phyloP scores from a whole-genome alignment of 2,797 vertebrate genomes.

The Hippoglossus hippoglossus region DNA sequence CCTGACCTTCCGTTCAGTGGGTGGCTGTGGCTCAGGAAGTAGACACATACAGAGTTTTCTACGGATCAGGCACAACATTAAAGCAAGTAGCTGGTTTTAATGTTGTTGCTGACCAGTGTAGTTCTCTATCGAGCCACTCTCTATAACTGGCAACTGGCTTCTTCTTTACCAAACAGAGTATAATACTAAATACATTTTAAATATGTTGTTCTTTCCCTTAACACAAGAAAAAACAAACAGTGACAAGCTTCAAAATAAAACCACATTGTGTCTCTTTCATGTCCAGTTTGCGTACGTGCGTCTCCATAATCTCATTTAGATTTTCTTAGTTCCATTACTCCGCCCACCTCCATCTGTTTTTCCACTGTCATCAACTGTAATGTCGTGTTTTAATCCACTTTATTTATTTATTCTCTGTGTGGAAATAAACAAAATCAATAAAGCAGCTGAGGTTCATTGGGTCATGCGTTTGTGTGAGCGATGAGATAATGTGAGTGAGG shows the following conservation, averaged over 20 bases:
- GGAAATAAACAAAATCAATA: slow-evolving; percentile 2
- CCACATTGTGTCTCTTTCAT: too few relatives aligned
- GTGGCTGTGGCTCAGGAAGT: too few relatives aligned
- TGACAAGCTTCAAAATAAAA: neutral
- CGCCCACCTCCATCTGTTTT: slow-evolving; percentile 7
- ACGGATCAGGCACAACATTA: too few relatives aligned
- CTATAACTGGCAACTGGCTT: too few relatives aligned
- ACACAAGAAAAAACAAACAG: neutral
- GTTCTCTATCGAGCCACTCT: too few relatives aligned
- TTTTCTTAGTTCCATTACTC: slow-evolving; percentile 5
- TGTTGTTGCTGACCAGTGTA: too few relatives aligned
- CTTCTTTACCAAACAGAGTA: too few relatives aligned
- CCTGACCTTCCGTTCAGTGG: too few relatives aligned
- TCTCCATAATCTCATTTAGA: neutral
- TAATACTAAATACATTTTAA: too few relatives aligned
- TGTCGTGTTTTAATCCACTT: neutral
- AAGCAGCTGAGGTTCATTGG: neutral
- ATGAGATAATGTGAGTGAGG: neutral
- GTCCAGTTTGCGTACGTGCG: neutral
- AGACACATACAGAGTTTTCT: too few relatives aligned
- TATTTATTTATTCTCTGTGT: slow-evolving; percentile 14
- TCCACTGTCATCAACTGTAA: neutral
- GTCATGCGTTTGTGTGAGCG: neutral
- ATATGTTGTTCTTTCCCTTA: neutral
- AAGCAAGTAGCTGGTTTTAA: too few relatives aligned